phyloP scores from a whole-genome alignment of 2,888 invertebrate species.

The Entomobrya proxima region DNA sequence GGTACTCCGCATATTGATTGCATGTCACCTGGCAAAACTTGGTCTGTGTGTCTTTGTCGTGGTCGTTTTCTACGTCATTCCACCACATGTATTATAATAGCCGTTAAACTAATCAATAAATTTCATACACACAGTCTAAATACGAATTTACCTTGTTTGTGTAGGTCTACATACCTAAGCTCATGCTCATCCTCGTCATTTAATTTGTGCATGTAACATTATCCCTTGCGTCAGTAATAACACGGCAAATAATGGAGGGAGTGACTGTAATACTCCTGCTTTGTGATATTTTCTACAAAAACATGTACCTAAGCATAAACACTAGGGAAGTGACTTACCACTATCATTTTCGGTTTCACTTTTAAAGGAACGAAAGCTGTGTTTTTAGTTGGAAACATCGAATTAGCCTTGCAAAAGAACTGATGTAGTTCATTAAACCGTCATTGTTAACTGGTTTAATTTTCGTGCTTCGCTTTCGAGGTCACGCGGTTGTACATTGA shows the following conservation, averaged over 20 bases:
- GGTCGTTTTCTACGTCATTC: background rate
- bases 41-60: conserved; percentile 6
- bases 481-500: background rate
- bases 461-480: background rate
- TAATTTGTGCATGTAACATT: no score
- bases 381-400: no score
- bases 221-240: no score
- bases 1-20: conserved; percentile 2
- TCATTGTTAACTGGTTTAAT: background rate
- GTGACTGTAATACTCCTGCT: no score
- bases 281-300: background rate
- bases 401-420: background rate
- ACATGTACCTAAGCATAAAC: background rate
- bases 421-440: background rate
- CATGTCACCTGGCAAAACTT: background rate
- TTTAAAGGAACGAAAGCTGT: background rate
- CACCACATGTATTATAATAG: background rate
- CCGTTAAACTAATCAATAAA: no score
- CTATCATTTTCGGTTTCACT: background rate
- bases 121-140: no score
- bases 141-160: no score
- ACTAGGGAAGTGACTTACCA: background rate
- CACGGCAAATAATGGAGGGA: no score
- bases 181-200: no score
- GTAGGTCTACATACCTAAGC: no score